Base-by-base conservation (phyloP, 2,888 invertebrate species). In the Phania funesta region DNA sequence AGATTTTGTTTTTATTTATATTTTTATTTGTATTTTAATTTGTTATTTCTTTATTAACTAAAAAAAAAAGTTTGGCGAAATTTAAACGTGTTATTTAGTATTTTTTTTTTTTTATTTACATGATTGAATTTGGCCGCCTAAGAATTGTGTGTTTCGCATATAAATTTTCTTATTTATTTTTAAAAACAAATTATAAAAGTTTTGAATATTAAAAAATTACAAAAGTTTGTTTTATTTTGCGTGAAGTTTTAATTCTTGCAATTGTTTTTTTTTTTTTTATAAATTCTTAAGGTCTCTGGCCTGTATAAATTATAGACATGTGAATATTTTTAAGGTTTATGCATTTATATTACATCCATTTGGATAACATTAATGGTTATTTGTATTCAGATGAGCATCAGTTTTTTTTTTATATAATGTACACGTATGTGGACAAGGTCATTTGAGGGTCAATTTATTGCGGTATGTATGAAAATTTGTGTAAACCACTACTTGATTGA, bases 71-170 rank as follows among this genome's bases (percentile, higher is more conserved):
- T n/a, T n/a, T 80, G 54, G 73, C 54, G 62, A 73, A 76, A 77
- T 62, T 68, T 35, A 35, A 62, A n/a, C n/a, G 32, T 35, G 9
- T 32, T 54, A 29, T 56, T 48, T 8, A 38, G 22, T 44, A 38
- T 44, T 35, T 58, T 24, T 67, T 58, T 13, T 0, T 41, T 46
- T 29, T 68, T 20, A 32, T 20, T 68, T 56, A 54, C n/a, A n/a
- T n/a, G n/a, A 62, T 44, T 64, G 48, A 48, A 64, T 77, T 77
- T 65, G 68, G 8, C 50, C 64, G 65, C 18, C 58, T 58, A 54
- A 78, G 58, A 65, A 74, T 68, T 64, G 58, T 70, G 81, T 82
- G 81, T 50, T 70, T 44, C 70, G 81, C 62, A 82, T 78, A 74
- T 73, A 64, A 77, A 73, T 71, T 67, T 62, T 41, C n/a, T n/a